Base-by-base conservation (phyloP, 1,140 invertebrate species). In the Drosophila rhopaloa region DNA sequence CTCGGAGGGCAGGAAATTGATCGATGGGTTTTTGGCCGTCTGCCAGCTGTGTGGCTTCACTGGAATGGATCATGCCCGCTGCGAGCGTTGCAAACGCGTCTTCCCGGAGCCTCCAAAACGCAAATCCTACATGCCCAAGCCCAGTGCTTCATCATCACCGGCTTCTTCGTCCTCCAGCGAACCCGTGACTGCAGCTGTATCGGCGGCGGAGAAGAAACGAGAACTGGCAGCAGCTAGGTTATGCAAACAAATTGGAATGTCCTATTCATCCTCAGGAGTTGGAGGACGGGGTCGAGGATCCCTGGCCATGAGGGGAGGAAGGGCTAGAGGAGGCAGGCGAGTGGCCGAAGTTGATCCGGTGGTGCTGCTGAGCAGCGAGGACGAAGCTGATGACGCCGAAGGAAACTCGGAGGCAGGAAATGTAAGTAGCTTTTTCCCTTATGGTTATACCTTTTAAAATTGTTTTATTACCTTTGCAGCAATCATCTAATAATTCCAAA, bases 1-100 rank as follows among this genome's bases (percentile, higher is more conserved):
- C 9, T 51, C 61, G 0, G 84, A 83, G 2, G 51, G 83, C 55
- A 70, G 95, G 13, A 95, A 94, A 72, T 94, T 94, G 60, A 93
- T 96, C 16, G 93, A 95, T 16, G 96, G 96, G 41, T 95, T 94
- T 91, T 92, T 95, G 51, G 96, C 96, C 16, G 93, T 96, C 1
- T 97, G 96, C 91, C 94, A 94, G 55, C 93, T 93, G 62, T 97
- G 96, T 81, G 96, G 96, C 19, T 95, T 95, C 75, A 94, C 94
- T 47, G 95, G 95, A 13, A 93, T 94, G 76, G 95, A 96, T 89
- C 96, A 96, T 88, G 95, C 95, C 82, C 94, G 94, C 48, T 97
- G 96, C 91, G 93, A 95, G 89, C 93, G 96, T 84, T 94, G 94
- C 91, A 94, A 93, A 82, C 89, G 94, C 76, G 93, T 94, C 66